phyloP scores from a whole-genome alignment of 2,888 invertebrate genomes.

The Portevinia maculata region DNA sequence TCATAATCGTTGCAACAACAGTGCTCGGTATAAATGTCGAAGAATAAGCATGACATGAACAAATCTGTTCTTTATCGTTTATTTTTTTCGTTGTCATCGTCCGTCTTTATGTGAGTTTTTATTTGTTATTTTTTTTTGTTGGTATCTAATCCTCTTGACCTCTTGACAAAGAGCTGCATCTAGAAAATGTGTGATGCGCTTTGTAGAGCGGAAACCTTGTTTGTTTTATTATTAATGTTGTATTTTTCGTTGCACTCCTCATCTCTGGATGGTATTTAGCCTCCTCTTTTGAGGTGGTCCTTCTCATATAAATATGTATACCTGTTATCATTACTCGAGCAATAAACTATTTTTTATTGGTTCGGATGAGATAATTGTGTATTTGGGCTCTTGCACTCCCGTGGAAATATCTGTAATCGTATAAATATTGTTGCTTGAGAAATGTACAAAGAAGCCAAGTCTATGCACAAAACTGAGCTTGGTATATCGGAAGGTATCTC shows the following conservation, averaged over 20 bases:
- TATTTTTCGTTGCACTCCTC: constrained; percentile 36
- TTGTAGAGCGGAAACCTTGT: constrained; percentile 60
- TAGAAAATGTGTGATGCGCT: constrained; percentile 58
- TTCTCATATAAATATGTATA: constrained; percentile 11
- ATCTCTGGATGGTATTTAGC: constrained; percentile 18
- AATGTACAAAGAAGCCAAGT: too few species aligned
- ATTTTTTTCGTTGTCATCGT: constrained; percentile 16
- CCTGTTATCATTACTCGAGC: background rate
- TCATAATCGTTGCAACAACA: constrained; percentile 65
- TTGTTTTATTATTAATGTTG: constrained; percentile 54
- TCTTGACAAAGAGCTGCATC: constrained; percentile 66
- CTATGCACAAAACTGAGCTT: too few species aligned
- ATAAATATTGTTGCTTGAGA: background rate
- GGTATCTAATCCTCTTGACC: constrained; percentile 67
- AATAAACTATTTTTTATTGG: constrained; percentile 41
- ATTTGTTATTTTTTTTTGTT: constrained; percentile 40
- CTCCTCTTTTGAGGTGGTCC: constrained; percentile 28
- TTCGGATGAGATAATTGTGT: constrained; percentile 10
- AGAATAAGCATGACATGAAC: constrained; percentile 70
- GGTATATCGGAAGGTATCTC: too few species aligned
- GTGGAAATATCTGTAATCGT: background rate
- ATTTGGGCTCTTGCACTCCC: background rate
- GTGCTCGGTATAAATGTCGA: constrained; percentile 67
- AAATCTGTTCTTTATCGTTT: constrained; percentile 65
- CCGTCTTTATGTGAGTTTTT: background rate